Evolutionary conservation across 2,888 invertebrate genomes (phyloP).

Genomic region (Synergus gifuensis): DNA sequence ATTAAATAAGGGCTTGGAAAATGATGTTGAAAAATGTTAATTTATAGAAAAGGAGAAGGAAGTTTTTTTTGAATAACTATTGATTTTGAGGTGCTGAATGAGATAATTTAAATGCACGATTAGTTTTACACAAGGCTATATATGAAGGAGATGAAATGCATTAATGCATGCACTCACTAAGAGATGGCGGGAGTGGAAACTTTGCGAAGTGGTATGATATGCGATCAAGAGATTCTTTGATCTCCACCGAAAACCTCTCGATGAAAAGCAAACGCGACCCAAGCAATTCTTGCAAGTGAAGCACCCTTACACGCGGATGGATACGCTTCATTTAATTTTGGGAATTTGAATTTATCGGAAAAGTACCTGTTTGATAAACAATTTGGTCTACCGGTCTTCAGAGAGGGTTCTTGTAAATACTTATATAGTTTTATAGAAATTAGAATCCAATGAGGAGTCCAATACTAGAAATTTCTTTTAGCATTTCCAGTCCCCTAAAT

Average conservation of each 20-base stretch:
- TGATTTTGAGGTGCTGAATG: neutral
- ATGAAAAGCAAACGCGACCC: conserved; percentile 72
- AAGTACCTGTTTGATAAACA: conserved; percentile 54
- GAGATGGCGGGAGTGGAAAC: conserved; percentile 64
- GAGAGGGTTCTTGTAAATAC: neutral
- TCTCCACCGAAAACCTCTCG: conserved; percentile 72
- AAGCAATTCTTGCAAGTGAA: conserved; percentile 74
- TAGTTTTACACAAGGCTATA: conserved; percentile 13
- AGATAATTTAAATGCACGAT: neutral
- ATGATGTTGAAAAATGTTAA: too few relatives aligned
- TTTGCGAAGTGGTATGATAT: conserved; percentile 51
- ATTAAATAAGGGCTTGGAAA: too few relatives aligned
- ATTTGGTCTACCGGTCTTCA: conserved; percentile 52
- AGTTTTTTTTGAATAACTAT: too few relatives aligned
- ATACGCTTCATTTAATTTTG: conserved; percentile 74
- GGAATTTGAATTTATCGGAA: conserved; percentile 66
- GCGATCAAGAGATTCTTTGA: conserved; percentile 74
- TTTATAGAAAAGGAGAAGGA: too few relatives aligned
- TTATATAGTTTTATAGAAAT: too few relatives aligned
- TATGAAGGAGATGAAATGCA: conserved; percentile 53
- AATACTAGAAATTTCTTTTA: too few relatives aligned
- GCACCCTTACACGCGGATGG: conserved; percentile 61
- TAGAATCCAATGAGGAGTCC: too few relatives aligned
- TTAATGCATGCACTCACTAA: conserved; percentile 59
- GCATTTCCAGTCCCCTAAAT: neutral